Conservation (phyloP, 2,797 vertebrate species). For the Prionace glauca region DNA sequence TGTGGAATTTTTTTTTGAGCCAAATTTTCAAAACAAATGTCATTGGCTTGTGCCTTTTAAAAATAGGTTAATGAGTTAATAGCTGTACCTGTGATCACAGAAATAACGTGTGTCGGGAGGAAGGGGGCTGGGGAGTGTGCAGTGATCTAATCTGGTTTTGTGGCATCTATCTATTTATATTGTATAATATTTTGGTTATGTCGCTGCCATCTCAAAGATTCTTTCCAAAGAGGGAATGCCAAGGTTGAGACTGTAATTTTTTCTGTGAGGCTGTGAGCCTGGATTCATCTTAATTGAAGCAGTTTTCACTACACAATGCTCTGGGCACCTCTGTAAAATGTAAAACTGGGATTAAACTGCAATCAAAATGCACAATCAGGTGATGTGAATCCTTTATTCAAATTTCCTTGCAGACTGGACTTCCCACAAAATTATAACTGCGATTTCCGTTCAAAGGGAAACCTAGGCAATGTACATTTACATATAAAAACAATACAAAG, state of each 20-base stretch:
- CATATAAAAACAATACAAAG: background rate
- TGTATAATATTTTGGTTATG: background rate
- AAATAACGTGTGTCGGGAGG: background rate
- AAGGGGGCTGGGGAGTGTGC: background rate
- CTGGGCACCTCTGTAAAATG: background rate
- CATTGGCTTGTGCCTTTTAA: background rate
- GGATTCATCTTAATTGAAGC: background rate
- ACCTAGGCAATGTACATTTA: background rate
- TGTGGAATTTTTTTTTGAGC: constrained; percentile 7
- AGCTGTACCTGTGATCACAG: background rate
- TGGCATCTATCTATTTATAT: background rate
- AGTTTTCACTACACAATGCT: background rate
- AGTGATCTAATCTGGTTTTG: background rate
- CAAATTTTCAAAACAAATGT: constrained; percentile 15
- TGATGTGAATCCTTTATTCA: background rate
- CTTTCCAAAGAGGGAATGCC: background rate
- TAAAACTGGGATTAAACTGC: constrained; percentile 26
- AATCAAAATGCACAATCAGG: constrained; percentile 26
- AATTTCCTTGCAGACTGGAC: background rate
- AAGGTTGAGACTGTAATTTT: background rate
- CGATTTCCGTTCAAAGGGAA: background rate
- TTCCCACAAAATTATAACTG: background rate
- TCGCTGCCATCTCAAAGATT: background rate
- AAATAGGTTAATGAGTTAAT: constrained; percentile 35
- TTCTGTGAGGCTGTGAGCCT: background rate